These are phyloP conservation scores for Catonia carolina DNA, from an alignment of 2,888 invertebrate species.

Conservation along the genomic window DNA sequence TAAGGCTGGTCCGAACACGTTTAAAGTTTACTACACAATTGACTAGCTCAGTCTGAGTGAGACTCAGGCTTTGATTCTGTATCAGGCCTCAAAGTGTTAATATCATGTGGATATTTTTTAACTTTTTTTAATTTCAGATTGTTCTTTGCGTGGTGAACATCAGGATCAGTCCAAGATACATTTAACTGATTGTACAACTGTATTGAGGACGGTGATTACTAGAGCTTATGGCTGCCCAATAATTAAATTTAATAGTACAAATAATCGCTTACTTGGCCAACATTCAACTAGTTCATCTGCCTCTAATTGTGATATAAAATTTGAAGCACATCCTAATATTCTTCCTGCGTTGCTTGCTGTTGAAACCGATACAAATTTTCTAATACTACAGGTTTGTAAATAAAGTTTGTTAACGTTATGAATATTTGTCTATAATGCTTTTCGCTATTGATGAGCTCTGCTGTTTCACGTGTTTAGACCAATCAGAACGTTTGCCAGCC, in stretches of 20 bases:
- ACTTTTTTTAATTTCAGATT: constrained; percentile 16
- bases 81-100: too few relatives aligned
- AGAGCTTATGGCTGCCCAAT: constrained; percentile 70
- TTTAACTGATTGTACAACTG: constrained; percentile 48
- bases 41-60: too few relatives aligned
- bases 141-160: neutral
- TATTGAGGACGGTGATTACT: constrained; percentile 61
- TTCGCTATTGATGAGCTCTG: too few relatives aligned
- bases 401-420: too few relatives aligned
- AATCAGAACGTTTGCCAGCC: too few relatives aligned
- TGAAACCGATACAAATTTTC: constrained; percentile 65
- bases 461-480: too few relatives aligned
- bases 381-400: constrained; percentile 46
- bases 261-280: too few relatives aligned
- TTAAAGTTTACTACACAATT: too few relatives aligned
- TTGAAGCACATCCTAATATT: constrained; percentile 65
- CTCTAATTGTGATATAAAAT: constrained; percentile 43
- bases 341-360: constrained; percentile 63
- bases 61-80: too few relatives aligned
- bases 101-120: neutral
- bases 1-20: too few relatives aligned
- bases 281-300: too few relatives aligned
- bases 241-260: constrained; percentile 42
- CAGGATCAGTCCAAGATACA: constrained; percentile 25
- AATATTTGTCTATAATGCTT: too few relatives aligned